Conservation (phyloP, 1,140 invertebrate species). For the Euura lappo region DNA sequence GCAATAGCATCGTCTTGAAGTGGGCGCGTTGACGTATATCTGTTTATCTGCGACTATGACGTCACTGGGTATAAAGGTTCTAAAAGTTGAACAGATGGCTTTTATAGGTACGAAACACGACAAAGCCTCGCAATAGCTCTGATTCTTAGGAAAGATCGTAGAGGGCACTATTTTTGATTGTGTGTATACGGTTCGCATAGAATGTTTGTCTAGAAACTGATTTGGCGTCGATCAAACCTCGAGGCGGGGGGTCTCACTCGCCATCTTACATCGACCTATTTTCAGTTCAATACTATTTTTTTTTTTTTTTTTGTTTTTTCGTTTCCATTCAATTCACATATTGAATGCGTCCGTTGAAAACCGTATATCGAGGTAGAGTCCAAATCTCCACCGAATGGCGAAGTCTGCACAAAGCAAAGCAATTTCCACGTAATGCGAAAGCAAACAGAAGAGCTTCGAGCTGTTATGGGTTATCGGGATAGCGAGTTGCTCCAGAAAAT, state of each 20-base stretch:
- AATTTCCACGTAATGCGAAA: neutral
- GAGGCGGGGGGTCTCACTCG: neutral
- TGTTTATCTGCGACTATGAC: constrained; percentile 43
- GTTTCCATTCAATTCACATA: no score
- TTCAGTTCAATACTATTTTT: neutral
- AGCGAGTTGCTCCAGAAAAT: no score
- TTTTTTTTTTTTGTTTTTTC: no score
- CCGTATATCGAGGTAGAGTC: no score
- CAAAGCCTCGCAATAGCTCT: constrained; percentile 21
- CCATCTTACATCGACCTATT: neutral
- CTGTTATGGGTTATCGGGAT: no score
- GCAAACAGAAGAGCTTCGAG: neutral
- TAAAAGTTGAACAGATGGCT: constrained; percentile 51
- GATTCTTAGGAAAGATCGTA: constrained; percentile 29
- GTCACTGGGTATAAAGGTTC: constrained; percentile 39
- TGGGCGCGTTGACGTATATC: constrained; percentile 35
- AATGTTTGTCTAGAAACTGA: constrained; percentile 25
- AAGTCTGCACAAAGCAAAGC: no score
- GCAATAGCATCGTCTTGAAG: constrained; percentile 5
- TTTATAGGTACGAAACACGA: constrained; percentile 39
- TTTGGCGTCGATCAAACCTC: constrained; percentile 13
- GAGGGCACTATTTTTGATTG: constrained; percentile 12
- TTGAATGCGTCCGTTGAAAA: no score
- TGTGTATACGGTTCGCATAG: constrained; percentile 14
- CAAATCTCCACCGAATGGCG: no score